These are phyloP conservation scores for Heteromyza rotundicornis DNA, from an alignment of 2,888 invertebrate genomes.

Conservation along the genomic window DNA sequence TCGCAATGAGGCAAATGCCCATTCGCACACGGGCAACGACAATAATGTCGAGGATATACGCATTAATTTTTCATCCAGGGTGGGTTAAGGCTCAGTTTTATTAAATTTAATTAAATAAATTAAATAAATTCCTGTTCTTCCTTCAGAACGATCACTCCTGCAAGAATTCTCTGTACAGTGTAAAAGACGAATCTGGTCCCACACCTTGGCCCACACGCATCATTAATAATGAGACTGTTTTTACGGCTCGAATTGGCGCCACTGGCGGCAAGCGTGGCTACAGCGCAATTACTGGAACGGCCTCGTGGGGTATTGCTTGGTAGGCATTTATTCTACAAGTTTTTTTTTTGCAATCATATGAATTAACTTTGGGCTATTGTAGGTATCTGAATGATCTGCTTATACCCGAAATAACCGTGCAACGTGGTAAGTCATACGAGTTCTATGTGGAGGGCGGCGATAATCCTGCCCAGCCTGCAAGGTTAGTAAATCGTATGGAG, in stretches of 20 bases:
- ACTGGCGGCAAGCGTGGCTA: conserved; percentile 83
- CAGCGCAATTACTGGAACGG: conserved; percentile 78
- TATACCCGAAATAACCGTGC: conserved; percentile 88
- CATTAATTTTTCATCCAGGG: conserved; percentile 77
- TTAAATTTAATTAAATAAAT: not conserved
- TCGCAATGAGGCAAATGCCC: conserved; percentile 83
- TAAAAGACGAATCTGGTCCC: conserved; percentile 68
- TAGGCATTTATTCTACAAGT: too few relatives aligned
- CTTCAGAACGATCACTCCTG: conserved; percentile 75
- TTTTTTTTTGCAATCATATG: too few relatives aligned
- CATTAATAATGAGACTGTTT: conserved; percentile 68
- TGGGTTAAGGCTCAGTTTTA: conserved; percentile 42
- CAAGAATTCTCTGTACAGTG: conserved; percentile 70
- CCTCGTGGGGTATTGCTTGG: conserved; percentile 92
- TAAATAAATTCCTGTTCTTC: conserved; percentile 4
- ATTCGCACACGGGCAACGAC: conserved; percentile 65
- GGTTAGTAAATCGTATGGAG: conserved; percentile 58
- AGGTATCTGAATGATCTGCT: conserved; percentile 90
- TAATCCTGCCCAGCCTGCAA: conserved; percentile 79
- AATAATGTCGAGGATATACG: conserved; percentile 69
- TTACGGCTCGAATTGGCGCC: conserved; percentile 82
- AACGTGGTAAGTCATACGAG: conserved; percentile 84
- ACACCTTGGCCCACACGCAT: conserved; percentile 76
- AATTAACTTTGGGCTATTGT: too few relatives aligned
- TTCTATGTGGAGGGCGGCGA: conserved; percentile 87